Evolutionary conservation across 2,113 vertebrate genomes (phyloP), one percentile per base, ranked within the genome.

Genomic region (Brienomyrus brachyistius): DNA sequence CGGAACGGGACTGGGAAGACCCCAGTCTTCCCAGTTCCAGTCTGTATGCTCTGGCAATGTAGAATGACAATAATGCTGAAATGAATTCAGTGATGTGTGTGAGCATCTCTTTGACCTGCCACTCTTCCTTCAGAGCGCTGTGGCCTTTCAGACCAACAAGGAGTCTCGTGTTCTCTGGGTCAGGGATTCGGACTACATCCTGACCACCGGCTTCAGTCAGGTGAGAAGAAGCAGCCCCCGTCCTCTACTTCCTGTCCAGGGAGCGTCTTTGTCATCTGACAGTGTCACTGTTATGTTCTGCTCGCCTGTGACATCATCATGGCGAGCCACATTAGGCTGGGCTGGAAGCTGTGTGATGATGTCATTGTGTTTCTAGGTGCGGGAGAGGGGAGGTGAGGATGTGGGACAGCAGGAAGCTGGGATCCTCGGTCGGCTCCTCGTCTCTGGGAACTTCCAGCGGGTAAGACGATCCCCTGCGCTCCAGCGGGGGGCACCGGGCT

Each of bases 181-280:
- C 54, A 96, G 95, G 88, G 94, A 96, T 47, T 93, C 89, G 0
- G 96, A 97, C 88, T 89, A 92, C 91, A 94, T 99, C 11, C 91
- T 99, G 90, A 97, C 97, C 1, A 95, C 97, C 0, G 97, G 98
- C 89, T 98, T 98, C 93, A 98, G 96, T 93, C 97, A 96, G 98
- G 98, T 99, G 95, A 93, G 91, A 85, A 86, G n/a, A n/a, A 17
- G 35, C 1, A 2, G 31, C 35, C 13, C 74, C 74, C 5, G 5
- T 17, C n/a, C 15, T 40, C 70, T 10, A 13, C 66, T 77, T 19
- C 70, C 70, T 19, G 70, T 35, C 15, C 27, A 11, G 31, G 35
- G 70, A 17, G 27, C 4, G 70, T 74, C 66, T 74, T 11, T 35
- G 9, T 27, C 4, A 77, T 40, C 5, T 15, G 5, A 19, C 35